Evolutionary conservation across 2,113 vertebrate genomes (phyloP), one percentile per base, ranked within the genome.

Genomic region (Corythornis madagascariensis): DNA sequence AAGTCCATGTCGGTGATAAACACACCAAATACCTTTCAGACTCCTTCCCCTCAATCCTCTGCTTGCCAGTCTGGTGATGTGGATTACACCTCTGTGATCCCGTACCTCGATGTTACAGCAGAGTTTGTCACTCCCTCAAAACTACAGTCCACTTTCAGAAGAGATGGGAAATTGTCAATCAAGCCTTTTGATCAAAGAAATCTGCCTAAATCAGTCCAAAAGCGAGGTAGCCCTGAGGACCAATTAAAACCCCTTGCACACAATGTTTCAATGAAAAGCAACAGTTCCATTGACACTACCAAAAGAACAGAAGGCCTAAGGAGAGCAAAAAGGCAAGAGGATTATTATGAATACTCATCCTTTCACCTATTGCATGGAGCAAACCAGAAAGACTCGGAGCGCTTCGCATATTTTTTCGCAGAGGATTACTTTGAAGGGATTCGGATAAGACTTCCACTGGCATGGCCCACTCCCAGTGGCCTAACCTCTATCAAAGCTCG

Each of bases 321-420:
- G 78, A 95, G 52, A 83, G n/a, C 25, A 83, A 95, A 89, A 65
- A 93, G 86, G 75, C 92, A 94, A 78, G 83, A 90, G 7, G 25
- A 22, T 47, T 67, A 83, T 67, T 88, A 91, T 29, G 91, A 98
- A 33, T 96, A 97, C 45, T 95, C 93, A 87, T 92, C 95, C 19
- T 86, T 96, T 73, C 94, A 96, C 11, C 53, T 90, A 5, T 22
- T 95, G 76, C 96, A 88, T 65, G 93, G 84, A 52, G 88, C 97
- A 63, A 96, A 75, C 59, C 96, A 95, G 65, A 93, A 55, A 4
- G 94, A 97, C n/a, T 92, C 98, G 4, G 94, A 98, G 79, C 96
- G 65, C 61, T 94, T 98, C 4, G 95, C 97, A 0, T 98, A 98
- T 79, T 98, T 98, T 95, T 99, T 98, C 91, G 98, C 98, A 0